A percentile compares a stretch with the other conserved stretches of the same genome.
phyloP scores from a whole-genome alignment of 2,797 vertebrate species.

The Hybognathus amarus region DNA sequence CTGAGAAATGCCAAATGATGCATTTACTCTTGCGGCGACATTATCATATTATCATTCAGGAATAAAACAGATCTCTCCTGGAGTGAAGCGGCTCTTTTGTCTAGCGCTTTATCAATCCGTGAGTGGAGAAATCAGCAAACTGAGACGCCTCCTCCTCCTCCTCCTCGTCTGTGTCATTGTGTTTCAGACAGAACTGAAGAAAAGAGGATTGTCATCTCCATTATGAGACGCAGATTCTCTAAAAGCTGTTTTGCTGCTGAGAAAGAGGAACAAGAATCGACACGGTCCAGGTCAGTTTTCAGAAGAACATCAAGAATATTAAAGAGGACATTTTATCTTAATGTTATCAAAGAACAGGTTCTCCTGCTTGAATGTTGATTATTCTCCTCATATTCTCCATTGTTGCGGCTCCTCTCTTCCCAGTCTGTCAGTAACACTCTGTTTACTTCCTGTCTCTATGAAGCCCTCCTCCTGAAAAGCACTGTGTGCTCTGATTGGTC shows the following conservation, averaged over 20 bases:
- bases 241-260: neutral
- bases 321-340: neutral
- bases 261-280: neutral
- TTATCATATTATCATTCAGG: neutral
- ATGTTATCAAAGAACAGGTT: neutral
- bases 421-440: neutral
- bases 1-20: neutral
- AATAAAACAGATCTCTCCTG: neutral
- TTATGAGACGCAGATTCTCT: neutral
- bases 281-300: neutral
- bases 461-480: neutral
- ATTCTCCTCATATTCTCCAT: neutral
- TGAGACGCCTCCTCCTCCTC: neutral
- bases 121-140: neutral
- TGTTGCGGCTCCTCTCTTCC: neutral
- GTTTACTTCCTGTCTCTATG: neutral
- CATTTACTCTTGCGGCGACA: neutral
- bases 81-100: neutral
- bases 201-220: neutral
- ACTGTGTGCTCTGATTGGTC: neutral
- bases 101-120: neutral
- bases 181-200: neutral
- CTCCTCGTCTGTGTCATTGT: neutral
- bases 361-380: neutral
- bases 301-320: neutral